Conservation (phyloP, 2,888 invertebrate species). For the Pachycephus smyrnensis region DNA sequence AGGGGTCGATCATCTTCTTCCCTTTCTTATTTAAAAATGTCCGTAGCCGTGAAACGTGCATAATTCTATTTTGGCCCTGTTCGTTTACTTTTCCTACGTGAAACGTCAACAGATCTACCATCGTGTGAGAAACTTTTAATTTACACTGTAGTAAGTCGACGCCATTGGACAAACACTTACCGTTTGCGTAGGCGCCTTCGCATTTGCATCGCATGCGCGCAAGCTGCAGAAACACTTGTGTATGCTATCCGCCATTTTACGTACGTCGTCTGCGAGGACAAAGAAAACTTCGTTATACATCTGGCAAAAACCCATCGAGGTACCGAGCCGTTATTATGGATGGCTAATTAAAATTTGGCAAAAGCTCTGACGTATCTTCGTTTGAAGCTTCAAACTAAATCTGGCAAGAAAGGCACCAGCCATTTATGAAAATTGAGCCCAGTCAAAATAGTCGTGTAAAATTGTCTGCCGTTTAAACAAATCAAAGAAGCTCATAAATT, state of each 20-base stretch:
- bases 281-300: constrained; percentile 3
- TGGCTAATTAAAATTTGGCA: neutral
- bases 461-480: neutral
- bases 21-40: neutral
- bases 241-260: neutral
- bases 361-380: neutral
- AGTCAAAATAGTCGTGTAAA: neutral
- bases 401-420: neutral
- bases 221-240: neutral
- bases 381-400: neutral
- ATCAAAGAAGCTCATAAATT: neutral
- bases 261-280: constrained; percentile 1
- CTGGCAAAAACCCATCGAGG: neutral
- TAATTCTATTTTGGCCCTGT: neutral
- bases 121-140: neutral
- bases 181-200: neutral
- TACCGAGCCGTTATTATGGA: neutral
- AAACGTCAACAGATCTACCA: neutral
- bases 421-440: neutral
- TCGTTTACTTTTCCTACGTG: neutral
- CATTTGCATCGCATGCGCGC: neutral
- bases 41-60: neutral
- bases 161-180: neutral
- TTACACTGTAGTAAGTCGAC: neutral
- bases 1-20: neutral